These are phyloP conservation scores for Venustaconcha ellipsiformis DNA, from an alignment of 1,140 invertebrate genomes.

Conservation along the genomic window DNA sequence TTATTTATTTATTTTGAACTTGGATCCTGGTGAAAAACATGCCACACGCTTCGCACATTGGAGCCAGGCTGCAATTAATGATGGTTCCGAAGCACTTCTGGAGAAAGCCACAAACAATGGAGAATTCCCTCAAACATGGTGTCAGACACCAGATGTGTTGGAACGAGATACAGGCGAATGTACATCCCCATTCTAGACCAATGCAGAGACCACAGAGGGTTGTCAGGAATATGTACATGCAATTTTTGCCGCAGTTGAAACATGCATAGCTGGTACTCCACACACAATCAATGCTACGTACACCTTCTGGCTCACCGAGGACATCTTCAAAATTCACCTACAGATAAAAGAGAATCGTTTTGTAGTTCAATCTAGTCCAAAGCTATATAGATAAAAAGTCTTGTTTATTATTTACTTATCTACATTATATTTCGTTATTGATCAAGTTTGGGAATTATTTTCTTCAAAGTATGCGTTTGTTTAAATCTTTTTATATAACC, in stretches of 20 bases:
- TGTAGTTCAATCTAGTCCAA: no score
- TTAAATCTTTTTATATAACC: no score
- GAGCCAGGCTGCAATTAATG: constrained; percentile 75
- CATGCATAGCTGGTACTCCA: constrained; percentile 79
- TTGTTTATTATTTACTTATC: no score
- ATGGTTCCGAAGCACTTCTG: constrained; percentile 73
- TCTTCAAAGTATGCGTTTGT: no score
- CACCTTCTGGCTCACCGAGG: constrained; percentile 81
- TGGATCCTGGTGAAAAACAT: constrained; percentile 76
- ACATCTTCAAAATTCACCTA: constrained; percentile 77
- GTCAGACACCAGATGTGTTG: constrained; percentile 64
- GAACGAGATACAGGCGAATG: constrained; percentile 81
- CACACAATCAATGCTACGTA: constrained; percentile 79
- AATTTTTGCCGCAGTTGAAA: constrained; percentile 76
- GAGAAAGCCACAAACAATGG: constrained; percentile 75
- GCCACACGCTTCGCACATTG: constrained; percentile 75
- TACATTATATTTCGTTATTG: no score
- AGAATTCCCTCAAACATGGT: constrained; percentile 51
- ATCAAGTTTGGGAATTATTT: no score
- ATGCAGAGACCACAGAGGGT: constrained; percentile 78
- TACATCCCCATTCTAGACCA: constrained; percentile 77
- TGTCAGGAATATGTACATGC: constrained; percentile 79
- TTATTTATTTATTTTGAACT: background rate
- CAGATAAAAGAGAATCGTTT: no score
- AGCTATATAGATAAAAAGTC: no score